Percentiles rank a stretch among this genome's conserved stretches.
phyloP scores from a whole-genome alignment of 2,113 vertebrate species.

The Zosterops pallidus region DNA sequence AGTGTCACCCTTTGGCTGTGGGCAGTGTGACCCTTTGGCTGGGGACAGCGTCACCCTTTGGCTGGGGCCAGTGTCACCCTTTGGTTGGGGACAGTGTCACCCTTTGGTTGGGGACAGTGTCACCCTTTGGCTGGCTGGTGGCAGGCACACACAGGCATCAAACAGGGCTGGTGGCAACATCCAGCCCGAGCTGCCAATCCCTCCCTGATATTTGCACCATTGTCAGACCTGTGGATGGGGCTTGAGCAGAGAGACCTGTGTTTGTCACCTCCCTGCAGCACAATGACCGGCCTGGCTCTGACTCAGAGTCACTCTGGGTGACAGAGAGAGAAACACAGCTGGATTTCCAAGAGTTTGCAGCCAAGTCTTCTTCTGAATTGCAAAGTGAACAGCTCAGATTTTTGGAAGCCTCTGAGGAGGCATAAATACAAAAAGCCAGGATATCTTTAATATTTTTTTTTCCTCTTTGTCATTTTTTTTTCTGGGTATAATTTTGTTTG shows the following conservation, averaged over 20 bases:
- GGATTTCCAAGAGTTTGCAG: neutral
- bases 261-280: neutral
- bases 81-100: accelerated
- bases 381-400: constrained; percentile 41
- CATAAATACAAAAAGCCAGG: constrained; percentile 2
- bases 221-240: neutral
- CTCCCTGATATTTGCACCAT: neutral
- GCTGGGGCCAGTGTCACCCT: neutral
- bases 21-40: neutral
- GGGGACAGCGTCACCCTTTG: accelerated
- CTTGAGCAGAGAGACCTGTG: neutral
- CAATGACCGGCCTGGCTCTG: accelerated
- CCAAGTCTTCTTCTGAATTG: constrained; percentile 50
- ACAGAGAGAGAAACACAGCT: neutral
- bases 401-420: constrained; percentile 39
- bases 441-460: neutral
- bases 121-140: neutral
- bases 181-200: neutral
- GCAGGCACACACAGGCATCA: accelerated
- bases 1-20: neutral
- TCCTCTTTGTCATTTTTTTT: constrained; percentile 1
- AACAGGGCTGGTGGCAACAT: neutral
- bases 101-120: neutral
- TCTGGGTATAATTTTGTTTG: neutral
- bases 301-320: neutral